Conservation (phyloP, 2,797 vertebrate genomes). For the Glyptemys insculpta region DNA sequence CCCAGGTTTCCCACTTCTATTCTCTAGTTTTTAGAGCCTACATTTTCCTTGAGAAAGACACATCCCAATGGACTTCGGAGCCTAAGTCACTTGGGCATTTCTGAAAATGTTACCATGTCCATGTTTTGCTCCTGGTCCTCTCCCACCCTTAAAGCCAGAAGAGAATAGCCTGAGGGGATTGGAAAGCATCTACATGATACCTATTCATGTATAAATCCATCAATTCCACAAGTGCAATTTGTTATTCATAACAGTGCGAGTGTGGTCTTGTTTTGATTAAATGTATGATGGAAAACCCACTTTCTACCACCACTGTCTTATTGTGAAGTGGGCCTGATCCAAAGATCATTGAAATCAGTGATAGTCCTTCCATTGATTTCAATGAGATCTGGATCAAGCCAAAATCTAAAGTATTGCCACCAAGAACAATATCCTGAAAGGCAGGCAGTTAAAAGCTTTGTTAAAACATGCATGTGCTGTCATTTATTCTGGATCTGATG, state of each 20-base stretch:
- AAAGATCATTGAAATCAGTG: background rate
- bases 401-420: background rate
- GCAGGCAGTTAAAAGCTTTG: constrained; percentile 7
- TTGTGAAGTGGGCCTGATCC: background rate
- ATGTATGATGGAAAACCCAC: constrained; percentile 36
- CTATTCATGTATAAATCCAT: constrained; percentile 67
- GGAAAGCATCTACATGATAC: constrained; percentile 64
- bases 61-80: constrained; percentile 47
- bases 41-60: constrained; percentile 59
- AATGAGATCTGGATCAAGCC: background rate
- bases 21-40: constrained; percentile 3
- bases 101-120: constrained; percentile 60
- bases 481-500: background rate
- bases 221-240: constrained; percentile 71
- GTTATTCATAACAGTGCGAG: constrained; percentile 59
- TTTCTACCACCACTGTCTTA: constrained; percentile 25
- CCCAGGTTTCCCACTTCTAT: background rate
- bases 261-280: constrained; percentile 62
- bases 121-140: constrained; percentile 74
- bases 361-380: constrained; percentile 24
- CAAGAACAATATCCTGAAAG: background rate
- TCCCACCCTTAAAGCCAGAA: constrained; percentile 73
- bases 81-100: constrained; percentile 64
- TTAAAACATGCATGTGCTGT: accelerated
- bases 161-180: constrained; percentile 53